Evolutionary conservation across 2,888 invertebrate genomes (phyloP).

Genomic region (Clunio marinus): DNA sequence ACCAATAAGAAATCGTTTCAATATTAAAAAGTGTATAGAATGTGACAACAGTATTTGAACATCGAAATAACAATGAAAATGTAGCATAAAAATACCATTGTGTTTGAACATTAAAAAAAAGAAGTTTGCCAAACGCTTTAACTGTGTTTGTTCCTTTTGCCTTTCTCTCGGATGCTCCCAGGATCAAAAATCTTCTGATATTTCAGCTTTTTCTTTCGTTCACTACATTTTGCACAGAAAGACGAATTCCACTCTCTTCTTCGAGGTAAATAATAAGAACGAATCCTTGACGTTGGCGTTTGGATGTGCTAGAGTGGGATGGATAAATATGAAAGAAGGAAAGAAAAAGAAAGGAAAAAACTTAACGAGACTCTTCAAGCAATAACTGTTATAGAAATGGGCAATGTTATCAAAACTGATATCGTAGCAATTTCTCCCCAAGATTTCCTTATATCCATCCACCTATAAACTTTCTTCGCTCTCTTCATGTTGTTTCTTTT

Average conservation of each 20-base stretch:
- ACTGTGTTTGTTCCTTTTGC: not conserved
- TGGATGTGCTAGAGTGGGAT: conserved; percentile 23
- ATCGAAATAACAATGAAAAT: conserved; percentile 37
- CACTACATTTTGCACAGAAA: not conserved
- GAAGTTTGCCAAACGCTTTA: not conserved
- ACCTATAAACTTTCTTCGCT: not conserved
- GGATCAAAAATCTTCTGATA: not conserved
- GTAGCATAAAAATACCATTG: conserved; percentile 36
- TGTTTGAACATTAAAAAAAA: conserved; percentile 14
- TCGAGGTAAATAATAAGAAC: conserved; percentile 6
- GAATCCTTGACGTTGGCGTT: not conserved
- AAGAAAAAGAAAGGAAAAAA: not conserved
- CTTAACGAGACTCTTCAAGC: conserved; percentile 39
- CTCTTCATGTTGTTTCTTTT: too few relatives aligned
- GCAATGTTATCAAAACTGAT: conserved; percentile 34
- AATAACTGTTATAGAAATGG: conserved; percentile 38
- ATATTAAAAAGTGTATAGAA: conserved; percentile 38
- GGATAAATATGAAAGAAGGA: not conserved
- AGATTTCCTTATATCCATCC: conserved; percentile 19
- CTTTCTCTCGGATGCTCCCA: not conserved
- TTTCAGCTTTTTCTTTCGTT: not conserved
- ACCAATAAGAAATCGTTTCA: conserved; percentile 39
- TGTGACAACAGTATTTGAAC: conserved; percentile 39
- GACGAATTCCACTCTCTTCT: not conserved
- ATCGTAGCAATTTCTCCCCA: conserved; percentile 17